Evolutionary conservation across 2,113 vertebrate species (phyloP).

Genomic region (Nothocercus julius): DNA sequence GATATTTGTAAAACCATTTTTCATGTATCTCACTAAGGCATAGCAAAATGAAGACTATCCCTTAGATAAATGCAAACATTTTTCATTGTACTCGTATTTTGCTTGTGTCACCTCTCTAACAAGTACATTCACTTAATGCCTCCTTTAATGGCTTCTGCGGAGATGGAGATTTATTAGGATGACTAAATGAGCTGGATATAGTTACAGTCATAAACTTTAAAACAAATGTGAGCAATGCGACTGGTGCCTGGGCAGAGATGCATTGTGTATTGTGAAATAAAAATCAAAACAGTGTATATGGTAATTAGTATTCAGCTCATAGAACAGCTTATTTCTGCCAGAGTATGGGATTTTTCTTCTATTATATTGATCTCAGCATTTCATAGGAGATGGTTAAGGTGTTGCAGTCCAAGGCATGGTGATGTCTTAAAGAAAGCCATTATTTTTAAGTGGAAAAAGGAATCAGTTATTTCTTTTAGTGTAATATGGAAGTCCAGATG

Average conservation of each 20-base stretch:
- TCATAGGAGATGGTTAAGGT: background rate
- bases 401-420: background rate
- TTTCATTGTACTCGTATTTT: background rate
- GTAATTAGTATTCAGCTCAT: background rate
- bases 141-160: constrained; percentile 5
- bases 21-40: fast-evolving
- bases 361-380: background rate
- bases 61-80: background rate
- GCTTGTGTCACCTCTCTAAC: background rate
- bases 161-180: constrained; percentile 7
- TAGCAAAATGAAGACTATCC: background rate
- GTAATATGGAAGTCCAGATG: background rate
- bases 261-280: background rate
- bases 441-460: background rate
- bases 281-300: constrained; percentile 7
- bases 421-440: background rate
- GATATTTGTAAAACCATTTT: background rate
- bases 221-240: background rate
- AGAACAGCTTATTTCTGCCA: background rate
- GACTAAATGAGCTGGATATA: constrained; percentile 32
- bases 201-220: background rate
- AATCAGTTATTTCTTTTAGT: background rate
- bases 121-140: constrained; percentile 33
- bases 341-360: background rate
- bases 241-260: constrained; percentile 3